phyloP scores from a whole-genome alignment of 53 echinoderm and acorn worm genomes.

The Paracentrotus lividus region DNA sequence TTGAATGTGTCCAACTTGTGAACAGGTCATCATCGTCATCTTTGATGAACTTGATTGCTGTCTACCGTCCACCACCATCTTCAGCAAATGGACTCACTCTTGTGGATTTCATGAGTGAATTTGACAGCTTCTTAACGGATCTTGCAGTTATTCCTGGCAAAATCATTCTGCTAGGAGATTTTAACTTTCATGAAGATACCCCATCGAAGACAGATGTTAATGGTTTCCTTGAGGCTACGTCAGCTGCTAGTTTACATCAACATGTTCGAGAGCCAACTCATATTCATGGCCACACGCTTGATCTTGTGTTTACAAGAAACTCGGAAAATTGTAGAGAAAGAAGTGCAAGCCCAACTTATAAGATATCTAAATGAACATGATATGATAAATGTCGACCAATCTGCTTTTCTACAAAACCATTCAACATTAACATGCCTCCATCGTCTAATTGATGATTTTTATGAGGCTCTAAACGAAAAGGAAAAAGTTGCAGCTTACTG shows the following conservation, averaged over 20 bases:
- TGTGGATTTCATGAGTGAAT: not conserved
- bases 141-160: not conserved
- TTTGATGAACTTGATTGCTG: not conserved
- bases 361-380: too few species aligned
- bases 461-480: too few species aligned
- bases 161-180: not conserved
- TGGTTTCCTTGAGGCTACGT: not conserved
- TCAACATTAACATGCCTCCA: too few species aligned
- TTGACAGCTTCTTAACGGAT: not conserved
- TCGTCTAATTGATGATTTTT: too few species aligned
- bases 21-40: slow-evolving; percentile 1
- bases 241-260: not conserved
- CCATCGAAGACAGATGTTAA: not conserved
- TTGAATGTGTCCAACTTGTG: slow-evolving; percentile 12
- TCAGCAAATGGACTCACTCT: not conserved
- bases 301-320: not conserved
- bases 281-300: not conserved
- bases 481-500: too few species aligned
- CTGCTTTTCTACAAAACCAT: too few species aligned
- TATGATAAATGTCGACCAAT: too few species aligned
- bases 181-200: not conserved
- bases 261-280: not conserved
- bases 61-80: not conserved
- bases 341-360: too few species aligned
- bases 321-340: too few species aligned